These are phyloP conservation scores for Morinoia aosen DNA, from an alignment of 2,888 invertebrate genomes.

Conservation along the genomic window DNA sequence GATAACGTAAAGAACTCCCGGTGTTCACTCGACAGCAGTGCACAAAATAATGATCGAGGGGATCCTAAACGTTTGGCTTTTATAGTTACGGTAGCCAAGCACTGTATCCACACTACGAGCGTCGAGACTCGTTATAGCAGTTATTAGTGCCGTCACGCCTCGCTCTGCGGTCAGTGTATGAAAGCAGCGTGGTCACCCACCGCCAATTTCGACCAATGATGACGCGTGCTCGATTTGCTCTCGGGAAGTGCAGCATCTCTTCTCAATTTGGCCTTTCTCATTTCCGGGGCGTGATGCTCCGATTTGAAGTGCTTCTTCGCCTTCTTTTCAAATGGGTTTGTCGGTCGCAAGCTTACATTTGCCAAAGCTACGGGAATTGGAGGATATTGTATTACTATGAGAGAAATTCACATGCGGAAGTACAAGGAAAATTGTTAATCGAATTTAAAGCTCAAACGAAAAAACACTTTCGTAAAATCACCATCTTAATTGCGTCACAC, in stretches of 20 bases:
- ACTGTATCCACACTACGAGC: background rate
- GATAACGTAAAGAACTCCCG: background rate
- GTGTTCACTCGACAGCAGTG: slow-evolving; percentile 10
- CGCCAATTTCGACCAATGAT: background rate
- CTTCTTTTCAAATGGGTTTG: background rate
- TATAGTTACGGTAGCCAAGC: background rate
- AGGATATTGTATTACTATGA: too few species aligned
- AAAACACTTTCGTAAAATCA: background rate
- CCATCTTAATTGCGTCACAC: background rate
- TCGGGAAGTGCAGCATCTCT: background rate
- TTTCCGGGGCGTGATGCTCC: background rate
- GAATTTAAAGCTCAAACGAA: background rate
- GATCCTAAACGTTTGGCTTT: background rate
- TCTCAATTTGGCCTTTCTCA: background rate
- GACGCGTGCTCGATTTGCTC: background rate
- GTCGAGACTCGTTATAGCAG: background rate
- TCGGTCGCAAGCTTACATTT: too few species aligned
- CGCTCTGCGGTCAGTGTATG: background rate
- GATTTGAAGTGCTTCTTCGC: background rate
- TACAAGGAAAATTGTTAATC: background rate
- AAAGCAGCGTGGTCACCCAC: background rate
- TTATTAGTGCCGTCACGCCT: background rate
- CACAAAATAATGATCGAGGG: background rate
- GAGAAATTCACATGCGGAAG: too few species aligned
- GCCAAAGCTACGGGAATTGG: too few species aligned